Evolutionary conservation across 2,113 vertebrate species (phyloP).

Genomic region (Alexandromys fortis): DNA sequence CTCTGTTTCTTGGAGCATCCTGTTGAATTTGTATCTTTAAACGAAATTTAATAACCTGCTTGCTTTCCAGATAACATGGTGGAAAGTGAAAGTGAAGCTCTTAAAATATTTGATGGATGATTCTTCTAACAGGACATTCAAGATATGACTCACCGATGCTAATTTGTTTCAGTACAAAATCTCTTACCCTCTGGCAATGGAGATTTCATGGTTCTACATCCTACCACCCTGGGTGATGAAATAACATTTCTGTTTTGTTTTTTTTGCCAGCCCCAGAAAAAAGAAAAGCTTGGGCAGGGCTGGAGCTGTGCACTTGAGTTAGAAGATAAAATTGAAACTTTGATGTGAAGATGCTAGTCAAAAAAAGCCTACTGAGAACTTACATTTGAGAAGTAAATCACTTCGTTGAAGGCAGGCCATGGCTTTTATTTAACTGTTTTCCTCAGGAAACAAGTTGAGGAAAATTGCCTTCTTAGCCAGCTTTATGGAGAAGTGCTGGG

Average conservation of each 20-base stretch:
- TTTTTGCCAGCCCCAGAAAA: slow-evolving; percentile 66
- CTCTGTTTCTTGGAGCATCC: slow-evolving; percentile 70
- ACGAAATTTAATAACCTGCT: slow-evolving; percentile 75
- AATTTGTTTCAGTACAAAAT: slow-evolving; percentile 88
- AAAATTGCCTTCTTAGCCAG: slow-evolving; percentile 75
- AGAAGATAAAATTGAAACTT: slow-evolving; percentile 69
- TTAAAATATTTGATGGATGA: slow-evolving; percentile 85
- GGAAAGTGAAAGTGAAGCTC: slow-evolving; percentile 84
- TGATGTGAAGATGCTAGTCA: slow-evolving; percentile 71
- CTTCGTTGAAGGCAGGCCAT: slow-evolving; percentile 66
- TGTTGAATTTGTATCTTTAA: slow-evolving; percentile 74
- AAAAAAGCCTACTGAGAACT: slow-evolving; percentile 66
- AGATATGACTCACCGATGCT: slow-evolving; percentile 89
- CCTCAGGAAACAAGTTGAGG: slow-evolving; percentile 60
- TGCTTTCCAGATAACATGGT: slow-evolving; percentile 72
- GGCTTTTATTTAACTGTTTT: slow-evolving; percentile 79
- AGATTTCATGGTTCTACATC: slow-evolving; percentile 83
- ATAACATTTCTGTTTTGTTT: slow-evolving; percentile 74
- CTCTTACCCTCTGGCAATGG: slow-evolving; percentile 87
- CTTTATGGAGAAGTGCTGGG: slow-evolving; percentile 60
- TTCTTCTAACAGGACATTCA: slow-evolving; percentile 83
- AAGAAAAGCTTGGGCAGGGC: slow-evolving; percentile 62
- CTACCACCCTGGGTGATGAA: slow-evolving; percentile 81
- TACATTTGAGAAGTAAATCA: slow-evolving; percentile 64
- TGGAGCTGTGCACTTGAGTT: slow-evolving; percentile 36